These are phyloP conservation scores for Pantherophis alleghaniensis DNA, from an alignment of 2,797 vertebrate genomes.

Conservation along the genomic window DNA sequence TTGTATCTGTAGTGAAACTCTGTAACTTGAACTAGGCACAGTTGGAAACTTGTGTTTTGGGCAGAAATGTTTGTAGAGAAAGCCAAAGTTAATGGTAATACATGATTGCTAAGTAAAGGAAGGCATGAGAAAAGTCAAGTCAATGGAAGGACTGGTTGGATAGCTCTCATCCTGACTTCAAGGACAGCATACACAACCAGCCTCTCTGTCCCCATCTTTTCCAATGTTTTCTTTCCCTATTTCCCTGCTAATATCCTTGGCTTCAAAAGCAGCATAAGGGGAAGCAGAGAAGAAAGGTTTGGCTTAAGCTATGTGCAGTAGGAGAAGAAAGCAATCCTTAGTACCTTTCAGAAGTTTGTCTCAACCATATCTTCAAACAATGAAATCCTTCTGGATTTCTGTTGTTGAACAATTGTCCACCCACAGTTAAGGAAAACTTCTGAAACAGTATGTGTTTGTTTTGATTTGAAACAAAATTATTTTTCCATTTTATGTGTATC, in stretches of 20 bases:
- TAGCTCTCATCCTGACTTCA: background rate
- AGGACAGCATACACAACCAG: background rate
- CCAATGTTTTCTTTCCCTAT: background rate
- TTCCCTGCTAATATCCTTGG: background rate
- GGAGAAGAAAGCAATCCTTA: background rate
- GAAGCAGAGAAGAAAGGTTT: background rate
- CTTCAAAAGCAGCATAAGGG: background rate
- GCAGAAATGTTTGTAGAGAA: background rate
- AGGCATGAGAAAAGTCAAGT: background rate
- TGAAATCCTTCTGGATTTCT: background rate
- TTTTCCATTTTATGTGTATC: background rate
- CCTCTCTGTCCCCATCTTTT: background rate
- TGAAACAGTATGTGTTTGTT: background rate
- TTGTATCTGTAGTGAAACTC: background rate
- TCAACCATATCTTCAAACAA: background rate
- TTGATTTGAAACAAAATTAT: background rate
- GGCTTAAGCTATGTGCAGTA: background rate
- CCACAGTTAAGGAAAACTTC: background rate
- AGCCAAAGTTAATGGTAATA: background rate
- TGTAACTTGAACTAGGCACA: background rate
- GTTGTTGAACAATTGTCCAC: background rate
- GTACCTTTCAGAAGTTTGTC: background rate
- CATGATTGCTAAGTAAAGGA: background rate
- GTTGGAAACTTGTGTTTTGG: background rate
- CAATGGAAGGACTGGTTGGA: background rate